Conservation (phyloP, 2,797 vertebrate species). For the Crax fasciolata region DNA sequence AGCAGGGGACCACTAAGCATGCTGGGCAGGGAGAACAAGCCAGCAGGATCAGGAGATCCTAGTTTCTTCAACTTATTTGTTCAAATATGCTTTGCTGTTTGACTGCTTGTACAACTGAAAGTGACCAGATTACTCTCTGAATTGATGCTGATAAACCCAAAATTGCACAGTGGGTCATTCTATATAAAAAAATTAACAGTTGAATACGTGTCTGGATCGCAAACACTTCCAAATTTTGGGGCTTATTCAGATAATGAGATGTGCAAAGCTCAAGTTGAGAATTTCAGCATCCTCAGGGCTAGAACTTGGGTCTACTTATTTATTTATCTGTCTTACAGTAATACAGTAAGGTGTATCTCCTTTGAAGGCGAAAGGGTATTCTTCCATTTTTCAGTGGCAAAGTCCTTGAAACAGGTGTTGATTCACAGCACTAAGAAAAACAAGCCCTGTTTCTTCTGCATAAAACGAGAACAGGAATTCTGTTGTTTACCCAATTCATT, state of each 20-base stretch:
- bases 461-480: constrained; percentile 3
- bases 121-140: not conserved
- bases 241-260: not conserved
- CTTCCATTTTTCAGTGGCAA: not conserved
- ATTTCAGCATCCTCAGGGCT: not conserved
- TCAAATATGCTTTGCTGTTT: not conserved
- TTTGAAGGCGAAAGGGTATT: not conserved
- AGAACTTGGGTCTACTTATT: not conserved
- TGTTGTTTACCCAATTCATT: not conserved
- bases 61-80: not conserved
- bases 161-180: not conserved
- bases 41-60: not conserved
- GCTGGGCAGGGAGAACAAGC: not conserved
- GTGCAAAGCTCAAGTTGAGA: not conserved
- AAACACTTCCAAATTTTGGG: not conserved
- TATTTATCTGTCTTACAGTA: not conserved
- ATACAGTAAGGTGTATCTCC: not conserved
- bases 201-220: not conserved
- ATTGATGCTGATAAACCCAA: not conserved
- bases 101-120: not conserved
- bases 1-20: not conserved
- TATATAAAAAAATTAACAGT: not conserved
- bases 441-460: not conserved
- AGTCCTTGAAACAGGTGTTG: not conserved
- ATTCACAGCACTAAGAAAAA: accelerated